Evolutionary conservation across 2,113 vertebrate species (phyloP).

Genomic region (Tympanuchus pallidicinctus): DNA sequence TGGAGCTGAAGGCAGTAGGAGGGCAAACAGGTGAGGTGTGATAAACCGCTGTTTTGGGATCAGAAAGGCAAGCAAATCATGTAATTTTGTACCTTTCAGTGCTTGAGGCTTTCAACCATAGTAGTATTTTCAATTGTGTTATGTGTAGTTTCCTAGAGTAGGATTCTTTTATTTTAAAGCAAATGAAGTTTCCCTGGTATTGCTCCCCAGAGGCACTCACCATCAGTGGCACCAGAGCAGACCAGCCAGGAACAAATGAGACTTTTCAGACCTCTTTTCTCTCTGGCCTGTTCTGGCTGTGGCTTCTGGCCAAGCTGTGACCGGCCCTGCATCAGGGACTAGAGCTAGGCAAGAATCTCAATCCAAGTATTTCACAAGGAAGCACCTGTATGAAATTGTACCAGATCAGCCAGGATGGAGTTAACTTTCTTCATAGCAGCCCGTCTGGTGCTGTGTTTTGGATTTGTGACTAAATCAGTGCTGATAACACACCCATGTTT

Average conservation of each 20-base stretch:
- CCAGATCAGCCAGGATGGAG: background rate
- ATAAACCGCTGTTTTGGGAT: rapidly evolving
- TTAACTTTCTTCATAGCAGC: background rate
- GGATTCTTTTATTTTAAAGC: background rate
- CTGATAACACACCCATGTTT: background rate
- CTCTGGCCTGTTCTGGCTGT: background rate
- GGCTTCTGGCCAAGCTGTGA: background rate
- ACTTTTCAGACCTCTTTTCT: background rate
- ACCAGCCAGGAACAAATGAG: background rate
- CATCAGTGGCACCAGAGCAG: background rate
- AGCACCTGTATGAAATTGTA: background rate
- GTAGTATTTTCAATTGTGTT: background rate
- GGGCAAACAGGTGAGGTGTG: background rate
- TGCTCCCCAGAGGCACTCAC: background rate
- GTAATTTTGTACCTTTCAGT: background rate
- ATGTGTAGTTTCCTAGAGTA: background rate
- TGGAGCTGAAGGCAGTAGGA: background rate
- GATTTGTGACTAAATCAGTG: background rate
- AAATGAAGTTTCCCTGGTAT: background rate
- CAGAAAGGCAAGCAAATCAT: background rate
- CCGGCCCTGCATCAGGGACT: background rate
- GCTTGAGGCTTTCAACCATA: background rate
- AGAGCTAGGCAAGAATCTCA: background rate
- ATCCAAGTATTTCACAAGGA: background rate
- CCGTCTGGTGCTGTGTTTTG: background rate